phyloP scores from a whole-genome alignment of 2,797 vertebrate species.

The Lates japonicus region DNA sequence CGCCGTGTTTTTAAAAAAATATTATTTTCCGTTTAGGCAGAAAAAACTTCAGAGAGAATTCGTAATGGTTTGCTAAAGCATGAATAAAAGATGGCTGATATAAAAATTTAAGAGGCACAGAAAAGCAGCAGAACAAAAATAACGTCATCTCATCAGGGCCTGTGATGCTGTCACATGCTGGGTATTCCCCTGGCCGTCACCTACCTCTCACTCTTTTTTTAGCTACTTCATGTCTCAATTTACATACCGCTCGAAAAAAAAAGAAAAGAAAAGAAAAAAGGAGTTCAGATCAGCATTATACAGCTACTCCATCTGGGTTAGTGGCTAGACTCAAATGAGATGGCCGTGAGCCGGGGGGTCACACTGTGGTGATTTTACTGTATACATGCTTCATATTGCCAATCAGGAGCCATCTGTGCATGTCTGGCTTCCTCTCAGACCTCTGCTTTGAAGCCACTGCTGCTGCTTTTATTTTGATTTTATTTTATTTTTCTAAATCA shows the following conservation, averaged over 20 bases:
- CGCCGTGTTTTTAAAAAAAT: too few species aligned
- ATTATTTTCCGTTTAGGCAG: conserved; percentile 31
- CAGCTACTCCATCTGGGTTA: conserved; percentile 57
- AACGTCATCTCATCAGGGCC: conserved; percentile 67
- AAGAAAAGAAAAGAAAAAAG: not conserved
- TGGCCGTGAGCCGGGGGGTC: conserved; percentile 56
- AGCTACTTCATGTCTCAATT: conserved; percentile 66
- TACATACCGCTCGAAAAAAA: conserved; percentile 31
- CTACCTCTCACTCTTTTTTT: conserved; percentile 71
- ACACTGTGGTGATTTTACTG: conserved; percentile 64
- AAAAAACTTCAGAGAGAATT: conserved; percentile 76
- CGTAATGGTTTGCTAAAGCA: conserved; percentile 61
- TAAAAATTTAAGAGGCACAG: conserved; percentile 71
- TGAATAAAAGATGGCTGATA: conserved; percentile 80
- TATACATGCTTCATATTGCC: conserved; percentile 58
- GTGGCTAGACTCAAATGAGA: conserved; percentile 35
- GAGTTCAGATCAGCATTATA: conserved; percentile 28
- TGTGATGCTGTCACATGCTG: conserved; percentile 71
- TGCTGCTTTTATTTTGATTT: conserved; percentile 22
- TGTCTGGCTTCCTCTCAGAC: conserved; percentile 61
- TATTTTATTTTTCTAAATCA: conserved; percentile 32
- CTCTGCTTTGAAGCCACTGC: conserved; percentile 48
- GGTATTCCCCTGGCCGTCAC: conserved; percentile 80
- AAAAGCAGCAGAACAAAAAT: conserved; percentile 70
- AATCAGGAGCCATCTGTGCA: conserved; percentile 68